Conservation (phyloP, 1,140 invertebrate genomes). For the Hycleus cichorii region DNA sequence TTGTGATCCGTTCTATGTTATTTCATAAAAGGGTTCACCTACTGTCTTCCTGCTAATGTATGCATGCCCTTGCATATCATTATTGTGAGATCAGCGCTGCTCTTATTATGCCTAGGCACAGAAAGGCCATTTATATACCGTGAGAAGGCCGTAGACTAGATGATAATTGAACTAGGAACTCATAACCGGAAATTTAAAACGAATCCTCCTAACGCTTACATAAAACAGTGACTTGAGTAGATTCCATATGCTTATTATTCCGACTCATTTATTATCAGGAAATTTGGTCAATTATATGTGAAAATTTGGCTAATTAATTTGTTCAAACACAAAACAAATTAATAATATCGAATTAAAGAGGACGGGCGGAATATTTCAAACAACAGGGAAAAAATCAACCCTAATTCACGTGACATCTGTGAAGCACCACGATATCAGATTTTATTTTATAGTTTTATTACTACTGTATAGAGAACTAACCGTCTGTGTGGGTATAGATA, state of each 20-base stretch:
- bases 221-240: not conserved
- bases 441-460: not conserved
- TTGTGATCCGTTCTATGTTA: not conserved
- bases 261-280: no score
- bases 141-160: constrained; percentile 2
- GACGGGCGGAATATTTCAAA: no score
- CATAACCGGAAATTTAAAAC: constrained; percentile 6
- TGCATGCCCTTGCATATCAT: constrained; percentile 31
- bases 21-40: constrained; percentile 25
- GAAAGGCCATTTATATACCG: constrained; percentile 17
- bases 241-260: no score
- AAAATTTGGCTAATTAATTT: no score
- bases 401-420: not conserved
- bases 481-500: not conserved
- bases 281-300: no score
- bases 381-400: no score
- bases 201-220: not conserved
- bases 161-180: constrained; percentile 1
- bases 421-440: not conserved
- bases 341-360: no score
- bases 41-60: constrained; percentile 32
- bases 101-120: constrained; percentile 18
- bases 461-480: not conserved
- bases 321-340: no score
- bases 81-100: constrained; percentile 14